Percentiles rank a stretch among this genome's conserved stretches.
phyloP scores from a whole-genome alignment of 2,888 invertebrate genomes.

The Cephonodes hylas region DNA sequence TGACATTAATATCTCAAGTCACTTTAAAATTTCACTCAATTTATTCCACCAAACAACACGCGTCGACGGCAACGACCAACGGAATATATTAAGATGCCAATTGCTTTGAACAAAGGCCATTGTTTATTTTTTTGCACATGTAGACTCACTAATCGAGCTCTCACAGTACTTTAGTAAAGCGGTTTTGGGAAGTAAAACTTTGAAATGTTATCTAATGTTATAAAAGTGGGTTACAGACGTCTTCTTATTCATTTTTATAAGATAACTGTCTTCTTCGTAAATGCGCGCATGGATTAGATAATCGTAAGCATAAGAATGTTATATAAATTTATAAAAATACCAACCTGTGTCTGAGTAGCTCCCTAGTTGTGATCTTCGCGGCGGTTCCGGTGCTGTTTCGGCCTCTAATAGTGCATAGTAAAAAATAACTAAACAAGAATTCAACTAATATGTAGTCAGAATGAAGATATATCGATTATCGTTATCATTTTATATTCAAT shows the following conservation, averaged over 20 bases:
- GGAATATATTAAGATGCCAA: constrained; percentile 59
- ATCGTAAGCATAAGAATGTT: constrained; percentile 2
- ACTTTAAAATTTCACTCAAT: not conserved
- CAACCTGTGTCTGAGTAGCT: constrained; percentile 82
- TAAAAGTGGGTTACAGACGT: constrained; percentile 34
- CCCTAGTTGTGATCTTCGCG: constrained; percentile 81
- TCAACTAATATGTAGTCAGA: constrained; percentile 23
- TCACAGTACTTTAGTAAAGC: constrained; percentile 37
- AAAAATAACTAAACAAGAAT: constrained; percentile 37
- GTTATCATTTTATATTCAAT: constrained; percentile 21
- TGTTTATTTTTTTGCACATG: constrained; percentile 70
- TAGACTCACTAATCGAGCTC: constrained; percentile 33
- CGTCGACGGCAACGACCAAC: constrained; percentile 51
- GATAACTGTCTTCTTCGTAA: not conserved
- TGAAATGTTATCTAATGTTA: constrained; percentile 40
- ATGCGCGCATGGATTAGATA: not conserved
- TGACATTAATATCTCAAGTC: not conserved
- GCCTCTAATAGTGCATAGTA: constrained; percentile 79
- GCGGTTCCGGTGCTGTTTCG: constrained; percentile 83
- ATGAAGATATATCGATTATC: constrained; percentile 39
- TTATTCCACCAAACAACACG: constrained; percentile 33
- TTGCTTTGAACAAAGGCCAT: constrained; percentile 72
- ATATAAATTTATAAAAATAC: constrained; percentile 34
- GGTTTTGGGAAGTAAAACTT: constrained; percentile 42
- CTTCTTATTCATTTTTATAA: constrained; percentile 13